phyloP scores from a whole-genome alignment of 1,140 invertebrate species.

The Bicyclus anynana region DNA sequence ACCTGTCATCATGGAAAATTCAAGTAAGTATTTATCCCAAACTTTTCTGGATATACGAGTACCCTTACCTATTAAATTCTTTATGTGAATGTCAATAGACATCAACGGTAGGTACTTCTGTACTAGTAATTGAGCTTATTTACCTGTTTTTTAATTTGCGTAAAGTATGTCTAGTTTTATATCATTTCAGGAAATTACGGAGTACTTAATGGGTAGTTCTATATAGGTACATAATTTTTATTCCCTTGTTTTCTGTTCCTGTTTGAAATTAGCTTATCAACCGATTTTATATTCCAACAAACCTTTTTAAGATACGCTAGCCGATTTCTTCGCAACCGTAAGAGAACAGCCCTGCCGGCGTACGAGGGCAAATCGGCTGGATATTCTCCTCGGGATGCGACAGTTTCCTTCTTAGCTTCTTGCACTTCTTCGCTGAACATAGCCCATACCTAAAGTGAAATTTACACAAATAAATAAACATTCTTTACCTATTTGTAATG shows the following conservation, averaged over 20 bases:
- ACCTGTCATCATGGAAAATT: conserved; percentile 52
- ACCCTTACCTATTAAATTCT: too few species aligned
- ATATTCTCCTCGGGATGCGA: conserved; percentile 79
- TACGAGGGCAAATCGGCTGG: conserved; percentile 82
- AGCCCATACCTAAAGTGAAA: conserved; percentile 84
- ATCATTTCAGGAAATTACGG: too few species aligned
- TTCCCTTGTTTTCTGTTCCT: too few species aligned
- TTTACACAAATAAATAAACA: too few species aligned
- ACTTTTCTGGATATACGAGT: background rate
- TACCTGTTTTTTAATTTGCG: too few species aligned
- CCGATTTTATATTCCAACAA: background rate
- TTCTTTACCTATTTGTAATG: too few species aligned
- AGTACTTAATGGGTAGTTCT: too few species aligned
- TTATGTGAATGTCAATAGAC: too few species aligned
- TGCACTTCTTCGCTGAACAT: conserved; percentile 89
- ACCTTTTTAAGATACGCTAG: conserved; percentile 80
- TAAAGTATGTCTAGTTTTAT: too few species aligned
- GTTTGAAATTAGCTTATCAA: background rate
- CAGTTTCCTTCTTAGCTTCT: conserved; percentile 83
- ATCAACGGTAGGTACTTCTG: too few species aligned
- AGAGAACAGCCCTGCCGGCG: conserved; percentile 83
- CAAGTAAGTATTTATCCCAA: background rate
- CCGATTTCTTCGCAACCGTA: conserved; percentile 80
- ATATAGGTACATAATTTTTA: too few species aligned
- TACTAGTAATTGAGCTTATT: too few species aligned